Evolutionary conservation across 2,113 vertebrate genomes (phyloP), one percentile per base, ranked within the genome.

Genomic region (Forbesichthys papilliferus): DNA sequence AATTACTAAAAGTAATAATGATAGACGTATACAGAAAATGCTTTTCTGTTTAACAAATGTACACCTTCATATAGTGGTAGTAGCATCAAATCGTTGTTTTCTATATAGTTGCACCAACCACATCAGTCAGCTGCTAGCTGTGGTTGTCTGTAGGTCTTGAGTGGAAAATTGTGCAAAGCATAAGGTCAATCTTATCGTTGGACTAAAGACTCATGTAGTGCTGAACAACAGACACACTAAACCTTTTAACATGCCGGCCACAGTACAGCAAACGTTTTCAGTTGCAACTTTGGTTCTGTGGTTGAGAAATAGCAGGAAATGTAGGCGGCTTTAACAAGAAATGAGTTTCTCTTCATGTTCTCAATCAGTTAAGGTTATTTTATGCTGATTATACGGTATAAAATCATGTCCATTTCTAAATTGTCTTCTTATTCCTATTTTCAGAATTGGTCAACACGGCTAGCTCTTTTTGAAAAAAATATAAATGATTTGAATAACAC

Each of bases 301-400:
- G 90, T 91, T 84, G 72, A 90, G 77, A 79, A 71, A 76, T 86
- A 88, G 88, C 93, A 94, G 94, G 94, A 96, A 96, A 91, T 89
- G 94, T 92, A 90, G 94, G 94, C 84, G 94, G 92, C 91, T 94
- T 93, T 94, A 90, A 92, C 91, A 90, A 92, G 88, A 92, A 93
- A 88, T 74, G 68, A 79, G 86, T 93, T 92, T 90, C 88, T 74
- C 75, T 87, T 90, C 89, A 81, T 88, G 56, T 84, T 87, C 77
- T 81, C 55, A 80, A 89, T 78, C 88, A 85, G 84, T 86, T 88
- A 77, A 51, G 71, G 68, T 81, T 84, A 71, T 85, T 79, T 84
- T 77, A 74, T 86, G 86, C 77, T 86, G 66, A 84, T 73, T 78
- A 73, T 70, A 68, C 68, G 63, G 81, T 79, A 81, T 64, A 66